These are phyloP conservation scores for Antechinus stuartii DNA, from an alignment of 2,113 vertebrate genomes.

Conservation along the genomic window DNA sequence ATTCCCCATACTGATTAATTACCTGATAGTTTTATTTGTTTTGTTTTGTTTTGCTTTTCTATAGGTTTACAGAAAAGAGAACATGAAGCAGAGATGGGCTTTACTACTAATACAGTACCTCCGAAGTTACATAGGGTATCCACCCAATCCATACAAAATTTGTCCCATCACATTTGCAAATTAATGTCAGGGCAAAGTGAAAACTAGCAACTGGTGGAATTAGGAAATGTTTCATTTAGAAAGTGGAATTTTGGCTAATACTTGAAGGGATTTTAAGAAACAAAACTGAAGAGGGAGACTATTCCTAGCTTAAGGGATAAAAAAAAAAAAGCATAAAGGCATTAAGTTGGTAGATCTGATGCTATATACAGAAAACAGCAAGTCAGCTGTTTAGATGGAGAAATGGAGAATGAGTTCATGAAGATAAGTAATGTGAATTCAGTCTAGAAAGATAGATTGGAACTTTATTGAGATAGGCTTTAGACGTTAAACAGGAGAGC, in stretches of 20 bases:
- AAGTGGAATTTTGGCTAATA: not conserved
- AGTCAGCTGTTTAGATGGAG: not conserved
- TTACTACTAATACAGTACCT: not conserved
- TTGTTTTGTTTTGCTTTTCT: not conserved
- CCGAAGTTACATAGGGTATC: no score
- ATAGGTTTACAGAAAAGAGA: not conserved
- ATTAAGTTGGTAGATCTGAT: not conserved
- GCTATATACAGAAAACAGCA: not conserved
- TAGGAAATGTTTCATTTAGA: not conserved
- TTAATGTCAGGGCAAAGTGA: not conserved
- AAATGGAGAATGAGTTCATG: not conserved
- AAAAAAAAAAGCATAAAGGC: not conserved
- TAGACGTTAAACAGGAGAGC: not conserved
- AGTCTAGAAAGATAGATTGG: not conserved
- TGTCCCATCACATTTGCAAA: not conserved
- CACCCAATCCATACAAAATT: not conserved
- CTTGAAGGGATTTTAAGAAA: not conserved
- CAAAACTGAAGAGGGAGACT: not conserved
- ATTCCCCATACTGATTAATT: not conserved
- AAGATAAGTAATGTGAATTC: not conserved
- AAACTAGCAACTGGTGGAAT: not conserved
- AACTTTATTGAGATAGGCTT: not conserved
- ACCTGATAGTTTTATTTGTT: not conserved
- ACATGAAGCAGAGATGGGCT: not conserved
- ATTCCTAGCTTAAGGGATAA: not conserved